Base-by-base conservation (phyloP, 2,797 vertebrate genomes). In the Phoxinus dragarum region DNA sequence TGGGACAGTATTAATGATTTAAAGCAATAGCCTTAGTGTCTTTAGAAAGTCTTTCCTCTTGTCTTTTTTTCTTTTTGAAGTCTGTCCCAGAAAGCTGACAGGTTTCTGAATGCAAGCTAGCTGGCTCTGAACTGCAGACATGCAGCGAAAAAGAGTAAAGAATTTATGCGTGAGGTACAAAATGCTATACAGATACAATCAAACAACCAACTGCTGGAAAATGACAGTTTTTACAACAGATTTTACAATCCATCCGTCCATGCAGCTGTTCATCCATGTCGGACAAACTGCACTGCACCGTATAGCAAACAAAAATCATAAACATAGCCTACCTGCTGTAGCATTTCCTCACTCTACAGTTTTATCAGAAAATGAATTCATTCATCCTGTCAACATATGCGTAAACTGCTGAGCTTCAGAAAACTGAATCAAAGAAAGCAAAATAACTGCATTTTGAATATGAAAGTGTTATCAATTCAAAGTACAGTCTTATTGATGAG, bases 1-100 rank as follows among this genome's bases (percentile, higher is more conserved):
- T 91, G 93, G 93, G 92, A 93, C 93, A 91, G 88, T 92, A 90
- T 95, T 92, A 95, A 95, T 95, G 94, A 94, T 94, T 94, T 91
- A 95, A 93, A 90, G 92, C 90, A 89, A 79, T 67, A 80, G 69
- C 80, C 92, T 91, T 84, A 54, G 71, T 91, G 90, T 89, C 82
- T 89, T 90, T 88, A 86, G 85, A 92, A 91, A 82, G 54, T 76
- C 82, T 71, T 4, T 27, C 10, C 31, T 86, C 27, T 21, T 36
- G 75, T 54, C 69, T 80, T 74, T 68, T 59, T 64, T 23, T 87
- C 85, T 42, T 91, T 91, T 94, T 94, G 89, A 94, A 93, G 92
- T 94, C 92, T 95, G 91, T 94, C 91, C 92, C 90, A 94, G 92
- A 93, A 94, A 94, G 91, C 90, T 93, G 90, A 88, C 90, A 92